Evolutionary conservation across 1,140 invertebrate species (phyloP).

Genomic region (Lucilia sericata): DNA sequence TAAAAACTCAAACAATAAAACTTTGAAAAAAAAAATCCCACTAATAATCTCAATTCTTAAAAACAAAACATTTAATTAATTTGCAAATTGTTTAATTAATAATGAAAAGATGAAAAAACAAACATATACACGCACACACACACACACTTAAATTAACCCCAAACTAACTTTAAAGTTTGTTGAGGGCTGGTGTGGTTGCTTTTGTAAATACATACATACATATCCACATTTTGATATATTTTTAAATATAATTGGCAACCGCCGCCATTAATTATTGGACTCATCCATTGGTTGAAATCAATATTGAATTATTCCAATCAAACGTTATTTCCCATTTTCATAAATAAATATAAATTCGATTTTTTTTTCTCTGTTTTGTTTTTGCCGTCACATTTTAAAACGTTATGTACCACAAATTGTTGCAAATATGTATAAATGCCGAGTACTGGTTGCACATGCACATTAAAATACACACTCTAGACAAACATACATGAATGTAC

Average conservation of each 20-base stretch:
- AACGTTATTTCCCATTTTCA: slow-evolving; percentile 36
- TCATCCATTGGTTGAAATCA: slow-evolving; percentile 38
- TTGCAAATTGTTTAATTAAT: background rate
- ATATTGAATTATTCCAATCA: slow-evolving; percentile 44
- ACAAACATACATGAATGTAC: too few relatives aligned
- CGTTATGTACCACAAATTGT: background rate
- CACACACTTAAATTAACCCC: background rate
- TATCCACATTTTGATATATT: background rate
- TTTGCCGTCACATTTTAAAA: slow-evolving; percentile 7
- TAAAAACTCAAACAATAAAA: background rate
- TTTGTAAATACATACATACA: background rate
- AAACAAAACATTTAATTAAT: slow-evolving; percentile 25
- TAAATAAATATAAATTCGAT: background rate
- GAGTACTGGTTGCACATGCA: too few relatives aligned
- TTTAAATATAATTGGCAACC: slow-evolving; percentile 12
- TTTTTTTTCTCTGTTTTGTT: slow-evolving; percentile 8
- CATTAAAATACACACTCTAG: too few relatives aligned
- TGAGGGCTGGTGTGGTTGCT: background rate
- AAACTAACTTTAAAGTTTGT: background rate
- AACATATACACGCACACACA: background rate
- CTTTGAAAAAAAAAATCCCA: too few relatives aligned
- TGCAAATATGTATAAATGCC: background rate
- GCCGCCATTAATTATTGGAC: slow-evolving; percentile 25
- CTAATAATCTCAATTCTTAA: background rate
- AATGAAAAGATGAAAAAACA: background rate